Conservation (phyloP, 2,113 vertebrate species). For the Odontesthes bonariensis region DNA sequence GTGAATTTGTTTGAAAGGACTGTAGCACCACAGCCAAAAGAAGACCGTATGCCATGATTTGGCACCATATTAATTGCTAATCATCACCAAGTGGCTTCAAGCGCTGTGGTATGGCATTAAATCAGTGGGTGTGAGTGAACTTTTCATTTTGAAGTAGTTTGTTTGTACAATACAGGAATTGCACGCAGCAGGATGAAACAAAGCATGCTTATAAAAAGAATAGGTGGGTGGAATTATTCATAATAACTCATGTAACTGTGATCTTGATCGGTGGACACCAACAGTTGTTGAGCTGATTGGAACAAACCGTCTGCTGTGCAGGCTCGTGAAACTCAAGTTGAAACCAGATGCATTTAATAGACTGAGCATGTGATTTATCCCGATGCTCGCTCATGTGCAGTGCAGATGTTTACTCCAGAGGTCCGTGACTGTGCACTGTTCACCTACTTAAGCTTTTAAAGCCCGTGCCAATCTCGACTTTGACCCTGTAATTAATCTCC, state of each 20-base stretch:
- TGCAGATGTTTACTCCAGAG: constrained; percentile 23
- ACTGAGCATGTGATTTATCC: constrained; percentile 14
- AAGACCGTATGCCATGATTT: constrained; percentile 36
- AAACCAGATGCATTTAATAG: constrained; percentile 9
- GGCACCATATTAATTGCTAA: not conserved
- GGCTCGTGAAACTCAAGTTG: not conserved
- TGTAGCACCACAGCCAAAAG: constrained; percentile 9
- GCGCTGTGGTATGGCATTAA: constrained; percentile 25
- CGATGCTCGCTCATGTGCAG: constrained; percentile 9
- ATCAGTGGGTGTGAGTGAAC: not conserved
- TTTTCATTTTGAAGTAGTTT: constrained; percentile 49
- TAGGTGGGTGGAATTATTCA: constrained; percentile 2
- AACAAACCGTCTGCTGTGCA: constrained; percentile 2
- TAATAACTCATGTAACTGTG: not conserved
- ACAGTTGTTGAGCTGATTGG: constrained; percentile 9
- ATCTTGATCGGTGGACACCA: constrained; percentile 6
- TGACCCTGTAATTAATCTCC: constrained; percentile 40
- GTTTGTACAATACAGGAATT: constrained; percentile 5
- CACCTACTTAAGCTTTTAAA: constrained; percentile 10
- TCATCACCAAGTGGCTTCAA: constrained; percentile 6
- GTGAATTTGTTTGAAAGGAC: constrained; percentile 5
- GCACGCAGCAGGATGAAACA: not conserved
- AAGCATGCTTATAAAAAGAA: constrained; percentile 19
- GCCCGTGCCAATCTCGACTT: constrained; percentile 12
- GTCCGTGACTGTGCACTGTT: not conserved